These are phyloP conservation scores for Slavum lentiscoides DNA, from an alignment of 2,888 invertebrate species.

Conservation along the genomic window DNA sequence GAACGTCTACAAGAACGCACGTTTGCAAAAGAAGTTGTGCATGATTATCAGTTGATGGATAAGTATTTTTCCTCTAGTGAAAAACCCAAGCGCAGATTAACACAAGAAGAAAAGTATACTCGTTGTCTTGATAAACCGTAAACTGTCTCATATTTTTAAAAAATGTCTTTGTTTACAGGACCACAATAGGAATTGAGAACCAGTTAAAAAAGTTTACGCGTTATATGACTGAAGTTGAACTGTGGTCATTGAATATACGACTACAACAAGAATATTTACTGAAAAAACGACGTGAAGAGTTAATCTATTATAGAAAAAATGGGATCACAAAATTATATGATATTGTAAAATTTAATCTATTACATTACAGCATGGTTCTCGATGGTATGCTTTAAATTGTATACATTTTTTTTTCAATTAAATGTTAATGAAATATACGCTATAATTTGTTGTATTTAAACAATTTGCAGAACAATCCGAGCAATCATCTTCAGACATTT, in stretches of 20 bases:
- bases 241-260: constrained; percentile 50
- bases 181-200: constrained; percentile 42
- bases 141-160: not conserved
- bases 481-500: constrained; percentile 30
- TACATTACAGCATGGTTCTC: constrained; percentile 36
- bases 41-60: constrained; percentile 87
- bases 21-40: constrained; percentile 83
- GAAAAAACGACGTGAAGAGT: constrained; percentile 51
- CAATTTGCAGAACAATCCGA: constrained; percentile 38
- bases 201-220: constrained; percentile 52
- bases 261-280: constrained; percentile 53
- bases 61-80: constrained; percentile 71
- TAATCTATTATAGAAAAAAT: constrained; percentile 67
- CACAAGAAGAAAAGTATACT: constrained; percentile 77
- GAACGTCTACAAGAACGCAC: constrained; percentile 81
- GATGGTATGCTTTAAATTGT: constrained; percentile 18
- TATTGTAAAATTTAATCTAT: constrained; percentile 53
- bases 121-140: not conserved
- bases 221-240: constrained; percentile 51
- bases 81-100: constrained; percentile 66
- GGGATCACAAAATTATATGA: constrained; percentile 54
- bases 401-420: not conserved
- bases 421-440: not conserved
- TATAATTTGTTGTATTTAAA: not conserved
- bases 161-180: constrained; percentile 18